These are phyloP conservation scores for Merodon equestris DNA, from an alignment of 2,888 invertebrate genomes.

Conservation along the genomic window DNA sequence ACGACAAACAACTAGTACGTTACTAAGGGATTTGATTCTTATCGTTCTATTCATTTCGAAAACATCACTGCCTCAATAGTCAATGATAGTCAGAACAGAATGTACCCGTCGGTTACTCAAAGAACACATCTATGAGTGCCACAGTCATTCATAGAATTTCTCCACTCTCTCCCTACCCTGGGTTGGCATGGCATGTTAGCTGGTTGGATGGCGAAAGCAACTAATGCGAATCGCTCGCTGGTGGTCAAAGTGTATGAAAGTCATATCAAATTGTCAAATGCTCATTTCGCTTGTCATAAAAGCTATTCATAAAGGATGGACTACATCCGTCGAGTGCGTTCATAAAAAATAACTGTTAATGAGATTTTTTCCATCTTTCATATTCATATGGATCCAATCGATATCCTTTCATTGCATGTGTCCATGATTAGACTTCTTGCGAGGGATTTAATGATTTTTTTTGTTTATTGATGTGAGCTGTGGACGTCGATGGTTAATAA, in stretches of 20 bases:
- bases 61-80: constrained; percentile 59
- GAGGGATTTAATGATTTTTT: no score
- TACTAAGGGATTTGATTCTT: constrained; percentile 57
- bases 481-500: no score
- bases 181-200: no score
- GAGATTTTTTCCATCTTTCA: no score
- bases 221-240: constrained; percentile 3
- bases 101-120: constrained; percentile 6
- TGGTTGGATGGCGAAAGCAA: constrained; percentile 5
- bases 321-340: no score
- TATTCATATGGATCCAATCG: no score
- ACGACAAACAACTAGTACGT: neutral
- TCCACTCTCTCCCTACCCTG: no score
- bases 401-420: no score
- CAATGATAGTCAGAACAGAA: constrained; percentile 37
- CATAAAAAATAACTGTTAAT: no score
- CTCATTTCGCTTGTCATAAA: constrained; percentile 13
- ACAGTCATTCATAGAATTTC: neutral
- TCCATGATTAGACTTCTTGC: no score
- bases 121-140: constrained; percentile 16
- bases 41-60: constrained; percentile 55
- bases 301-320: neutral
- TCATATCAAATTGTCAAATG: constrained; percentile 35
- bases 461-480: no score
- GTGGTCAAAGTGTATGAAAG: constrained; percentile 18